Conservation (phyloP, 2,113 vertebrate species). For the Tragelaphus imberbis region DNA sequence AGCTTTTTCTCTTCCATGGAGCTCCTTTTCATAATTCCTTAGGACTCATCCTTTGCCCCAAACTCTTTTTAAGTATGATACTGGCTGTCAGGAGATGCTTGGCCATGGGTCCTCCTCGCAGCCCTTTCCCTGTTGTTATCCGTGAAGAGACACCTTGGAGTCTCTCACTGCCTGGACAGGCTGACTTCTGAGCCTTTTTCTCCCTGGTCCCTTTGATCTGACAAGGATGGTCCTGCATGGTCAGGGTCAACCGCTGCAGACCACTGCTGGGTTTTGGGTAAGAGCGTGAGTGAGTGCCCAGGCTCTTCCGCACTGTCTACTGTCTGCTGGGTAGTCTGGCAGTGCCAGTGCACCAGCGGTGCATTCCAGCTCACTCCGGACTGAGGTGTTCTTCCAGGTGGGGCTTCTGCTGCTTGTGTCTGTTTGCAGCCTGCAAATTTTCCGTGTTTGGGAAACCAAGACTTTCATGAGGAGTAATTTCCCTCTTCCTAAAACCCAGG, state of each 20-base stretch:
- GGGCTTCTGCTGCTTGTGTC: background rate
- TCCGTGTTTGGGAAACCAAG: background rate
- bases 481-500: background rate
- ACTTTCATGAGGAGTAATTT: background rate
- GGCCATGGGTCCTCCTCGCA: background rate
- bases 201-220: background rate
- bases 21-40: background rate
- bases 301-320: background rate
- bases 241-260: background rate
- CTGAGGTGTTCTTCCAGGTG: background rate
- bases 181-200: background rate
- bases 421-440: background rate
- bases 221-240: background rate
- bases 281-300: background rate
- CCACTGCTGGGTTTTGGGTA: too few species aligned
- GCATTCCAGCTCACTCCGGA: rapidly evolving
- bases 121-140: background rate
- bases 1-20: background rate
- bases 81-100: background rate
- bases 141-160: too few species aligned
- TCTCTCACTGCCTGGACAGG: background rate
- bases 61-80: background rate
- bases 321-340: background rate
- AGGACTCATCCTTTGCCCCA: background rate
- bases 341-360: background rate